A percentile compares a stretch with the other conserved stretches of the same genome.
These are phyloP conservation scores for Zoroaster sp. DNA, from an alignment of 53 echinoderm and acorn worm genomes.

Conservation along the genomic window DNA sequence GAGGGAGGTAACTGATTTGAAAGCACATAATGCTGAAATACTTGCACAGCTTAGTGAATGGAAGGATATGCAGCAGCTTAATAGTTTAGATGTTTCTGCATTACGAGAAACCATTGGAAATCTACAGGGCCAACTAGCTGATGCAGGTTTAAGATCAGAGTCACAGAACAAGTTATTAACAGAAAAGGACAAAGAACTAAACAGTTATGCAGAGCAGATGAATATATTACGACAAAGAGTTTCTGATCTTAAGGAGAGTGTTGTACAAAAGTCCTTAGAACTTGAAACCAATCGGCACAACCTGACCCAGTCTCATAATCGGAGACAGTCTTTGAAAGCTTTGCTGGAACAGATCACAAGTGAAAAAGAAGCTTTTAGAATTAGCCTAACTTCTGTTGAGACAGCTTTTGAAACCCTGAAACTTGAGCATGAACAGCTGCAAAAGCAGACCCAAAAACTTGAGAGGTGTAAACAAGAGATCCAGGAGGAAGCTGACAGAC, in stretches of 20 bases:
- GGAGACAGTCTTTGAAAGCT: constrained; percentile 28
- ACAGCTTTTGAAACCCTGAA: constrained; percentile 13
- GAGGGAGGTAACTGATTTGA: constrained; percentile 1
- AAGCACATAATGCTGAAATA: background rate
- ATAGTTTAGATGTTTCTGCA: background rate
- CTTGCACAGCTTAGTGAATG: background rate
- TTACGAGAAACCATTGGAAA: background rate
- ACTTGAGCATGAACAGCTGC: constrained; percentile 8
- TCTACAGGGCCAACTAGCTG: constrained; percentile 41
- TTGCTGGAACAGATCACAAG: background rate
- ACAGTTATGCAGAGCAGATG: constrained; percentile 10
- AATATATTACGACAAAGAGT: constrained; percentile 21
- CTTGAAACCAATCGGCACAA: constrained; percentile 23
- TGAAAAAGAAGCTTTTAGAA: constrained; percentile 16
- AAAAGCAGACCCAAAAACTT: constrained; percentile 25
- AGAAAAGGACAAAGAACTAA: constrained; percentile 13
- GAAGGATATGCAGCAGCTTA: background rate
- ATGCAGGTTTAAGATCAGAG: constrained; percentile 23
- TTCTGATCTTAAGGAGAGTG: constrained; percentile 29
- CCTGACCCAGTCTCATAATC: background rate
- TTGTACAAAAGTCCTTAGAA: constrained; percentile 41
- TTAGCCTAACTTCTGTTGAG: background rate
- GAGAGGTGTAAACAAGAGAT: constrained; percentile 55
- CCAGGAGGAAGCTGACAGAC: constrained; percentile 45
- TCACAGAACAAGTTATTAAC: background rate